Evolutionary conservation across 2,797 vertebrate genomes (phyloP).

Genomic region (Fistularia tabacaria): DNA sequence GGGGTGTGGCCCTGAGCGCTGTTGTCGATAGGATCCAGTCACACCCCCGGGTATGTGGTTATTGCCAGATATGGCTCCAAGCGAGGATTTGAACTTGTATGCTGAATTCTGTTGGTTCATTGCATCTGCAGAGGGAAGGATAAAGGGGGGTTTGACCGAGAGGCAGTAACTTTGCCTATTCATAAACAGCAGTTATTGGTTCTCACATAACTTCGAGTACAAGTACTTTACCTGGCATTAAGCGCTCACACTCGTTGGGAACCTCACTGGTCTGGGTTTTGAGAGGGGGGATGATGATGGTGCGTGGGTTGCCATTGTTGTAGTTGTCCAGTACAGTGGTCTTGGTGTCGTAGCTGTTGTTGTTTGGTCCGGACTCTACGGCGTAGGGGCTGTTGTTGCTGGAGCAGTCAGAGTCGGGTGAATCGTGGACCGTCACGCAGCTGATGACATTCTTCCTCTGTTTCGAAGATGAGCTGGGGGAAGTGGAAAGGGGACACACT

Average conservation of each 20-base stretch:
- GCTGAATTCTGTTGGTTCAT: slow-evolving; percentile 88
- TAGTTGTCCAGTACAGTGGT: slow-evolving; percentile 82
- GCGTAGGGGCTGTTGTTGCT: slow-evolving; percentile 92
- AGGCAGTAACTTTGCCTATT: background rate
- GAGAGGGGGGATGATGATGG: slow-evolving; percentile 95
- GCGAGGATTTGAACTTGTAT: slow-evolving; percentile 95
- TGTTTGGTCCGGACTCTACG: slow-evolving; percentile 79
- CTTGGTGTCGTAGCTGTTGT: slow-evolving; percentile 84
- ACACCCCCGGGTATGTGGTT: slow-evolving; percentile 85
- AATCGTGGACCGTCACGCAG: slow-evolving; percentile 98
- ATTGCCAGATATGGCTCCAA: slow-evolving; percentile 82
- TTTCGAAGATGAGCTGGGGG: slow-evolving; percentile 87
- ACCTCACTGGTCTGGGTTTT: slow-evolving; percentile 88
- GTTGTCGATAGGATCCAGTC: slow-evolving; percentile 86
- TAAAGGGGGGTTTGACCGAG: background rate
- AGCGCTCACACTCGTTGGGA: slow-evolving; percentile 86
- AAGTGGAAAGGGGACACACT: slow-evolving; percentile 15
- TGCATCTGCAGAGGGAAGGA: slow-evolving; percentile 68
- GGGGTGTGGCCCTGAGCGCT: slow-evolving; percentile 86
- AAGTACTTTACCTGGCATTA: slow-evolving; percentile 84
- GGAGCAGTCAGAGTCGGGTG: slow-evolving; percentile 92
- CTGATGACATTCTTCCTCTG: slow-evolving; percentile 99
- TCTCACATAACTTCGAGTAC: too few relatives aligned
- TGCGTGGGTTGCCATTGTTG: slow-evolving; percentile 87
- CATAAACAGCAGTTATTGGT: too few relatives aligned